These are phyloP conservation scores for Gallinago nigripennis DNA, from an alignment of 2,797 vertebrate species.

Conservation along the genomic window DNA sequence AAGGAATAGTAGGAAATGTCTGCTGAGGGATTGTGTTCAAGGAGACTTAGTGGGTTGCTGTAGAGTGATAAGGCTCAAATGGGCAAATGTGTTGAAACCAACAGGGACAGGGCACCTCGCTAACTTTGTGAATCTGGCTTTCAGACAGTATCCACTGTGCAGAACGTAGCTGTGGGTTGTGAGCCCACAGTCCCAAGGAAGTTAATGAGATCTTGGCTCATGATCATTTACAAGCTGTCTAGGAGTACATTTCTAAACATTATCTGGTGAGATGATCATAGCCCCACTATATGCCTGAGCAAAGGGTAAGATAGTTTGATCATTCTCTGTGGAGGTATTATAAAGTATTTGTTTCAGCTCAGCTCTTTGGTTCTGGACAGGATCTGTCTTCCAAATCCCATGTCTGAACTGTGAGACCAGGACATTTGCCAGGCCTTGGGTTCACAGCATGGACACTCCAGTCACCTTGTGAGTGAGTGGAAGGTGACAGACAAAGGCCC, in stretches of 20 bases:
- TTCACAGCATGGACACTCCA: background rate
- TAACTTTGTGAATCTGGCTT: background rate
- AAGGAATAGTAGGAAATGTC: background rate
- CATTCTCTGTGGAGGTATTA: background rate
- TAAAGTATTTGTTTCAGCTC: background rate
- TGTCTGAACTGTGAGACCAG: background rate
- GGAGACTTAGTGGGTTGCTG: background rate
- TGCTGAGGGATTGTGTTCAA: background rate
- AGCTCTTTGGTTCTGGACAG: background rate
- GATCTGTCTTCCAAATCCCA: background rate
- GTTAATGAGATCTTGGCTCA: background rate
- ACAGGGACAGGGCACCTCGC: accelerated
- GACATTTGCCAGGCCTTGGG: background rate
- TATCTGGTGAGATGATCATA: background rate
- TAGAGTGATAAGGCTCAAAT: background rate
- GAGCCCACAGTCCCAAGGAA: background rate
- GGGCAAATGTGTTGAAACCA: background rate
- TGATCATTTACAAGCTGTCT: background rate
- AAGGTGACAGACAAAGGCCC: background rate
- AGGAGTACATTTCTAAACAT: background rate
- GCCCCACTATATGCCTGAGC: background rate
- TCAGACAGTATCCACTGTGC: background rate
- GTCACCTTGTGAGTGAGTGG: background rate
- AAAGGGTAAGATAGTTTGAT: background rate
- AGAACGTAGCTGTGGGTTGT: background rate